Base-by-base conservation (phyloP, 2,888 invertebrate genomes). In the Caenorhabditis virilis region DNA sequence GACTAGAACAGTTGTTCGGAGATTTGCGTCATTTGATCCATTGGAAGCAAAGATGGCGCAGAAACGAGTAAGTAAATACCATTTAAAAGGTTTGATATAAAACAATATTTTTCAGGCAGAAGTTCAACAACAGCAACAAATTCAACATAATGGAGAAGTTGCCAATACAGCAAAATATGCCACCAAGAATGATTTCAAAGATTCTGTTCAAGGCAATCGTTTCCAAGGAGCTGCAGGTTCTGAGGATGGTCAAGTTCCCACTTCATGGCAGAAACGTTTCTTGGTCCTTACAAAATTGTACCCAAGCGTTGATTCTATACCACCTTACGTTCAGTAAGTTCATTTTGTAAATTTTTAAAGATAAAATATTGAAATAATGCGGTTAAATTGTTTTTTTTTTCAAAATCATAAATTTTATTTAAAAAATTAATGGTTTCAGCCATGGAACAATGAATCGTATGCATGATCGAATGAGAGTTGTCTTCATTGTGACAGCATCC, bases 371-470 rank as follows among this genome's bases (percentile, higher is more conserved):
- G 13, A 25, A 42, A 7, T 18, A 18, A 42, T 15, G 16, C 11
- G 16, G 5, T 16, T 11, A 22, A 42, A 42, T 42, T 42, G n/a
- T 42, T 42, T 42, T 5, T 16, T 4, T 20, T 11, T 42, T 22
- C n/a, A 42, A 42, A 42, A 42, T 23, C 20, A 11, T n/a, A 39
- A n/a, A 42, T 13, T 23, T 42, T 22, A 5, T 18, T 42, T 42
- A 15, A 11, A 42, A n/a, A n/a, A 18, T 42, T 4, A 22, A 42
- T 22, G 4, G n/a, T 16, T 11, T 20, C 60, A 73, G 75, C 25
- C 39, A 69, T 48, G 73, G 73, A 33, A 78, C 78, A 49, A 78
- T 79, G 76, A 70, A 77, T 50, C 64, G 78, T 23, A 78, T 79
- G 74, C 77, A 77, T 66, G 78, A 79, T 51, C 63, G 79, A 15